Conservation (phyloP, 2,888 invertebrate genomes). For the Eristalis intricaria region DNA sequence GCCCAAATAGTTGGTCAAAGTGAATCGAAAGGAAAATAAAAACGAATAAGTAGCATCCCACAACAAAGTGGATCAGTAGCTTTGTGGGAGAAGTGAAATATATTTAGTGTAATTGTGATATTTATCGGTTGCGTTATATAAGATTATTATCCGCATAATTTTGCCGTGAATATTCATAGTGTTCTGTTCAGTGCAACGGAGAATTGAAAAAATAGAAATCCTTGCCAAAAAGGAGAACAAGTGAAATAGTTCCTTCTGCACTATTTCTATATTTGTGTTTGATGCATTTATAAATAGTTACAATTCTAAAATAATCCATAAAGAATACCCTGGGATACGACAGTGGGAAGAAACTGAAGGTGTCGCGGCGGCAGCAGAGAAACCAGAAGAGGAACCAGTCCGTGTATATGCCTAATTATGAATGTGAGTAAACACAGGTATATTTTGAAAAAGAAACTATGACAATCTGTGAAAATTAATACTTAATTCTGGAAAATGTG, state of each 20-base stretch:
- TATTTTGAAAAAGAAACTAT: slow-evolving; percentile 9
- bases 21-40: slow-evolving; percentile 31
- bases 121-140: slow-evolving; percentile 51
- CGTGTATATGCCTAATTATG: slow-evolving; percentile 41
- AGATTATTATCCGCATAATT: slow-evolving; percentile 31
- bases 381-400: slow-evolving; percentile 31
- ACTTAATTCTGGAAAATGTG: slow-evolving; percentile 57
- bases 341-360: slow-evolving; percentile 1
- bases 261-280: slow-evolving; percentile 49
- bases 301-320: slow-evolving; percentile 66
- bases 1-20: slow-evolving; percentile 34
- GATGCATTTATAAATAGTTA: slow-evolving; percentile 64
- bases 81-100: slow-evolving; percentile 27
- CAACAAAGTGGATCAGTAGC: slow-evolving; percentile 39
- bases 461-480: slow-evolving; percentile 27
- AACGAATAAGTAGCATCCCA: slow-evolving; percentile 38
- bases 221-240: slow-evolving; percentile 50
- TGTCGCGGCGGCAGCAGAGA: neutral
- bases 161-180: neutral
- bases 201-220: slow-evolving; percentile 3
- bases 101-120: slow-evolving; percentile 18
- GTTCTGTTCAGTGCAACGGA: neutral
- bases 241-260: slow-evolving; percentile 55
- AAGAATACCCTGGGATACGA: slow-evolving; percentile 65
- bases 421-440: slow-evolving; percentile 50